Conservation (phyloP, 2,113 vertebrate species). For the Lagopus muta region DNA sequence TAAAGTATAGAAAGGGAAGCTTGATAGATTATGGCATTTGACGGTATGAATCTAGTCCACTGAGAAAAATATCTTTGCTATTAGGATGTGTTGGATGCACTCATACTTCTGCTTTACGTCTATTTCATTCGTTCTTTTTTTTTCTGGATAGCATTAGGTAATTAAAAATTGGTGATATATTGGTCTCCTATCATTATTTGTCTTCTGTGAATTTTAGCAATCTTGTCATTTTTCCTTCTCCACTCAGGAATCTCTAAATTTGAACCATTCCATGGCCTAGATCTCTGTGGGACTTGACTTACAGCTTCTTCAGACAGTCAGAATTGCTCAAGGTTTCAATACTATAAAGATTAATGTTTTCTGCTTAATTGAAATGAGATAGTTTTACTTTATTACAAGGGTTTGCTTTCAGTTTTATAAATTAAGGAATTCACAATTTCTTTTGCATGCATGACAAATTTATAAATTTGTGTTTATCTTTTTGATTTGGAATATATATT, state of each 20-base stretch:
- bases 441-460: neutral
- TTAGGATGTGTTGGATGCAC: neutral
- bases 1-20: neutral
- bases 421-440: neutral
- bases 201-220: slow-evolving; percentile 1
- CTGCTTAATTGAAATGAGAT: neutral
- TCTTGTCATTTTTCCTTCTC: neutral
- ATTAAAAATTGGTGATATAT: neutral
- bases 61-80: neutral
- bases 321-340: neutral
- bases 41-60: neutral
- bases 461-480: neutral
- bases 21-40: neutral
- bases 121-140: neutral
- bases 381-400: neutral
- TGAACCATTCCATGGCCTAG: neutral
- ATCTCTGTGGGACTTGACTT: neutral
- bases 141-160: neutral
- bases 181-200: neutral
- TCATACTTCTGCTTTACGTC: neutral
- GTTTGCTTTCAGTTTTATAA: neutral
- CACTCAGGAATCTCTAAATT: no score
- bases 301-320: neutral
- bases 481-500: neutral
- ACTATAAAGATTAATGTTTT: neutral